Percentiles rank a stretch among this genome's conserved stretches.
Conservation (phyloP, 1,140 invertebrate species). For the Ridgeia piscesae region DNA sequence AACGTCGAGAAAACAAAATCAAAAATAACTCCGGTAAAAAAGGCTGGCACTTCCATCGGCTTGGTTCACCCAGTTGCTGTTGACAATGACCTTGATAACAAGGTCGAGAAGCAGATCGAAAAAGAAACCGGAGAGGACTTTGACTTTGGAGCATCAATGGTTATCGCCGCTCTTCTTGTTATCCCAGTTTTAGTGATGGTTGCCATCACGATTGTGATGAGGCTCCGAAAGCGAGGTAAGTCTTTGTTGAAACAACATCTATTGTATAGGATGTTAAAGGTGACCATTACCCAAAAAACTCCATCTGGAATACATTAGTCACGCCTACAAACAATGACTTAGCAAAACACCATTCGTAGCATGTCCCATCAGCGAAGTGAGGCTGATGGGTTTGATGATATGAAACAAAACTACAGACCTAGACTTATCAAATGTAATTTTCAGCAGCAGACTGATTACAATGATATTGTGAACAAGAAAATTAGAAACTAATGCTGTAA, state of each 20-base stretch:
- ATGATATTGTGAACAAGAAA: too few relatives aligned
- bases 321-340: background rate
- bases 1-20: background rate
- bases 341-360: background rate
- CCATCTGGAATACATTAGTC: too few relatives aligned
- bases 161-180: slow-evolving; percentile 25
- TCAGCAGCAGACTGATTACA: too few relatives aligned
- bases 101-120: background rate
- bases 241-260: background rate
- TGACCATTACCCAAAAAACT: background rate
- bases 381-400: background rate
- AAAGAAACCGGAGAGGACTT: slow-evolving; percentile 12
- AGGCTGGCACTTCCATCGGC: background rate
- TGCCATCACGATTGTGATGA: slow-evolving; percentile 21
- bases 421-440: too few relatives aligned
- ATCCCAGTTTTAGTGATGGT: slow-evolving; percentile 24
- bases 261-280: background rate
- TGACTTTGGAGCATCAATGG: slow-evolving; percentile 26
- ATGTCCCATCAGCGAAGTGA: background rate
- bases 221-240: slow-evolving; percentile 26
- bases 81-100: slow-evolving; percentile 69
- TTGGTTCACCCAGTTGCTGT: slow-evolving; percentile 36
- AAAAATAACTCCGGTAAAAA: slow-evolving; percentile 1
- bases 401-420: too few relatives aligned
- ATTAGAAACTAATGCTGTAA: too few relatives aligned